Base-by-base conservation (phyloP, 2,888 invertebrate genomes). In the Meta bourneti region DNA sequence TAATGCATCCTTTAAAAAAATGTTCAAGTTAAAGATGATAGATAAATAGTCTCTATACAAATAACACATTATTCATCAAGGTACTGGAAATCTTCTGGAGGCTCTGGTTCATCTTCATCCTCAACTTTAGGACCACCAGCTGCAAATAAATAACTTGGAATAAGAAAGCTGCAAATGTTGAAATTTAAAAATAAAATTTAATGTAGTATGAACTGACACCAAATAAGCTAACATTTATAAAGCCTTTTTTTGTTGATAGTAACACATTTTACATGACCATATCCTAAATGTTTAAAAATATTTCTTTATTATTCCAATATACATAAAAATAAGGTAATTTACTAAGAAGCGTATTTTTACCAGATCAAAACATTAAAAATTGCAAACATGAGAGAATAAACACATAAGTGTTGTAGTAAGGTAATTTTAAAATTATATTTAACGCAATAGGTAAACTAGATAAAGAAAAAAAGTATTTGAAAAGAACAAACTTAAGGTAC, bases 41-140 rank as follows among this genome's bases (percentile, higher is more conserved):
- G 87, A 87, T 87, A 87, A 79, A 87, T 79, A 87, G 54, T 79
- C 79, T 87, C 87, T 87, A 87, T 87, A 79, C 51, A 86, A 78
- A 19, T 78, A 70, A 84, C 72, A 90, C 20, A 89, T 93, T 93
- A 94, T 88, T 94, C 97, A 95, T 99, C 99, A 94, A 96, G 96
- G 95, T 98, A 99, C 95, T 99, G 98, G 95, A 99, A 99, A 93
- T 99, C 98, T 96, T 99, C 99, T 94, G 99, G 99, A 75, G 99
- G 98, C 94, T 98, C 98, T 0, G 99, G 98, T 95, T 99, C 99
- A 94, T 98, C 98, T 94, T 99, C 99, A 93, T 98, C 99, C 20
- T 95, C 95, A 51, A 94, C 94, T 93, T 95, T 95, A 7, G 95
- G 95, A n/a, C 95, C 95, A 51, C 95, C 95, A 80, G 95, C 95